These are phyloP conservation scores for Branchellion lobata DNA, from an alignment of 2,888 invertebrate species.

Conservation along the genomic window DNA sequence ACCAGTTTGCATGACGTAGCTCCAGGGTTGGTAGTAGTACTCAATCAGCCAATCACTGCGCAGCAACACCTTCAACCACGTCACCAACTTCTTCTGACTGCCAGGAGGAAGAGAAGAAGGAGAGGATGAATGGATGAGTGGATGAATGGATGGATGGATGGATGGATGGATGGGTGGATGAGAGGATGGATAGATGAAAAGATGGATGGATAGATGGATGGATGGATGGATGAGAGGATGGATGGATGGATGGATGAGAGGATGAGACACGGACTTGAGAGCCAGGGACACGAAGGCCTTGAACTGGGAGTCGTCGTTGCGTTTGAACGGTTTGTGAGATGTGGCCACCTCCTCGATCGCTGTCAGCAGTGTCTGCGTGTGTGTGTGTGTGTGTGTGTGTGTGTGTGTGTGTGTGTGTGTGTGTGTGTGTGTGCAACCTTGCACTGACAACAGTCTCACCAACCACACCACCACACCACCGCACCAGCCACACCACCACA, in stretches of 20 bases:
- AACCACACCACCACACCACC: too few relatives aligned
- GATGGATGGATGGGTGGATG: too few relatives aligned
- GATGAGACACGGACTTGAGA: slow-evolving; percentile 74
- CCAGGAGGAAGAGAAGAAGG: slow-evolving; percentile 54
- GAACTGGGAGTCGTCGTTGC: slow-evolving; percentile 93
- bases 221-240: too few relatives aligned
- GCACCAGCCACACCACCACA: too few relatives aligned
- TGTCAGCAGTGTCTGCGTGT: slow-evolving; percentile 75
- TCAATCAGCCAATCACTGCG: slow-evolving; percentile 70
- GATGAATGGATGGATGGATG: too few relatives aligned
- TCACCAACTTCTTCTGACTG: slow-evolving; percentile 83
- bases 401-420: too few relatives aligned
- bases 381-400: not conserved
- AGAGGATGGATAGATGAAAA: too few relatives aligned
- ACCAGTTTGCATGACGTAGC: slow-evolving; percentile 91
- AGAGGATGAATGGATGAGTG: too few relatives aligned
- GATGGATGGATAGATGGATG: too few relatives aligned
- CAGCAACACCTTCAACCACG: slow-evolving; percentile 90
- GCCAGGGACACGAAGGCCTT: slow-evolving; percentile 96
- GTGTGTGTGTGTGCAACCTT: too few relatives aligned
- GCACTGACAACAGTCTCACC: too few relatives aligned
- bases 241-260: too few relatives aligned
- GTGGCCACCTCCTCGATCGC: slow-evolving; percentile 87
- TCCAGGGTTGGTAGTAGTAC: slow-evolving; percentile 71
- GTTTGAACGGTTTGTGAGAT: slow-evolving; percentile 85